Evolutionary conservation across 2,797 vertebrate genomes (phyloP).

Genomic region (Perdix hodgsoniae): DNA sequence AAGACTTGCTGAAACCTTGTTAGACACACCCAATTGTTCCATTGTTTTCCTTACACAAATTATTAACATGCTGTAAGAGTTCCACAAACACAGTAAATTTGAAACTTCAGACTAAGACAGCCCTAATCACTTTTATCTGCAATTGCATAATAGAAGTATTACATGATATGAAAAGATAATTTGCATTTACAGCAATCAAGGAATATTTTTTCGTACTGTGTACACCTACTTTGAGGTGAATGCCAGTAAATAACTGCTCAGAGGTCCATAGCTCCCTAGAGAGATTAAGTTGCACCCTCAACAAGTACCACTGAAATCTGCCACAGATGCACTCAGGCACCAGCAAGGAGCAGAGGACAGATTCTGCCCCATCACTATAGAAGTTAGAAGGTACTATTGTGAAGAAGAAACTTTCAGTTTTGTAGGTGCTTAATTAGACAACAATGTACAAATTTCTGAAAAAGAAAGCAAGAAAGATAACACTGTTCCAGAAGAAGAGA

Average conservation of each 20-base stretch:
- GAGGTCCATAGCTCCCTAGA: rapidly evolving
- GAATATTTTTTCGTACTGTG: not conserved
- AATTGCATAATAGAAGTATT: not conserved
- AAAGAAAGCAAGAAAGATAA: not conserved
- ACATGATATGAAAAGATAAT: not conserved
- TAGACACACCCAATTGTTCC: not conserved
- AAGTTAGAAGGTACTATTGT: rapidly evolving
- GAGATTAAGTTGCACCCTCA: not conserved
- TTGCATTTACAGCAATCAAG: not conserved
- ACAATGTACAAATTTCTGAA: not conserved
- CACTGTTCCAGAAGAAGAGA: not conserved
- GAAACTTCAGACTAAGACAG: not conserved
- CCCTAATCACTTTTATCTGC: not conserved
- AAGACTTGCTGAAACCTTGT: not conserved
- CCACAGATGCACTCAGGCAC: not conserved
- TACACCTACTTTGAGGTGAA: not conserved
- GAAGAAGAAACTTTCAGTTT: not conserved
- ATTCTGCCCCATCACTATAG: not conserved
- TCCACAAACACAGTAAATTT: not conserved
- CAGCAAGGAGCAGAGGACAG: not conserved
- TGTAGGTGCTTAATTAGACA: not conserved
- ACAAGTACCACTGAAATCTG: not conserved
- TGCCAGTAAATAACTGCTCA: not conserved
- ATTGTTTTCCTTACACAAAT: not conserved
- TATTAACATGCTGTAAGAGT: not conserved